These are phyloP conservation scores for Microtus oregoni DNA, from an alignment of 2,113 vertebrate genomes.

Conservation along the genomic window DNA sequence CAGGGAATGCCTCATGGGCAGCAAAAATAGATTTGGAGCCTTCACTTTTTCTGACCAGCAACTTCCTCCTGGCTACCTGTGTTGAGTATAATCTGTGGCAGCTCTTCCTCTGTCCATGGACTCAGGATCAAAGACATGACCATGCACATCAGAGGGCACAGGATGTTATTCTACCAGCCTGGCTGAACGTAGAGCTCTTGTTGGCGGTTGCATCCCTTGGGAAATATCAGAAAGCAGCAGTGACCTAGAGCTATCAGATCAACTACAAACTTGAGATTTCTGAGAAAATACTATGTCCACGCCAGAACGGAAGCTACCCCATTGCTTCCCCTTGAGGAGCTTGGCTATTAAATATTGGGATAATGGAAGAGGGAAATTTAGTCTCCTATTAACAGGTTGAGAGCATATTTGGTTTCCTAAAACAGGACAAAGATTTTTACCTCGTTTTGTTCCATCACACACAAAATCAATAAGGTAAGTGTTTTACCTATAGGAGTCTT, in stretches of 20 bases:
- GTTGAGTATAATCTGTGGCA: not conserved
- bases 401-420: not conserved
- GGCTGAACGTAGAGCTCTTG: conserved; percentile 51
- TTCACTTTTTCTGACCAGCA: not conserved
- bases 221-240: conserved; percentile 1
- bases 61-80: not conserved
- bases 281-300: not conserved
- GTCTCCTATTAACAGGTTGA: not conserved
- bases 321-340: not conserved
- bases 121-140: conserved; percentile 34
- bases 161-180: conserved; percentile 68
- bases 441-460: not conserved
- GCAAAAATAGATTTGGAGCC: not conserved
- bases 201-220: conserved; percentile 15
- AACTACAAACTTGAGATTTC: not conserved
- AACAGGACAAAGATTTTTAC: not conserved
- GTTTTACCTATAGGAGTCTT: not conserved
- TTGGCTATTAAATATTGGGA: not conserved
- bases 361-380: not conserved
- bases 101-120: not conserved
- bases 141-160: not conserved
- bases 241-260: not conserved
- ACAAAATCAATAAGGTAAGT: not conserved
- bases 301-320: not conserved
- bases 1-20: not conserved